Conservation (phyloP, 2,797 vertebrate genomes). For the Pygocentrus nattereri region DNA sequence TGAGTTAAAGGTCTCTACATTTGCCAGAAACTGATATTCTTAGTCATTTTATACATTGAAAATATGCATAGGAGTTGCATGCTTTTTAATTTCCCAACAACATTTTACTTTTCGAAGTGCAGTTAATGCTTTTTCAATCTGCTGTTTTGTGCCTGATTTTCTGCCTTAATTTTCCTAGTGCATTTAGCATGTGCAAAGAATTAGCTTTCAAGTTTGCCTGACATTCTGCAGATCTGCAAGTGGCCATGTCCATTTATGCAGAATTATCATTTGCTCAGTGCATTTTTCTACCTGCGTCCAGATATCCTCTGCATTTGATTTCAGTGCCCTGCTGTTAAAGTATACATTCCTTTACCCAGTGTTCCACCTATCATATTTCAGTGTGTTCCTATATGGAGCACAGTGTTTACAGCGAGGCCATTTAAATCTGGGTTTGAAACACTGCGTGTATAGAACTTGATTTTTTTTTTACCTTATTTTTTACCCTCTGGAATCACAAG, state of each 20-base stretch:
- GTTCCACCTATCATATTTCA: constrained; percentile 25
- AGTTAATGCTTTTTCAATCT: constrained; percentile 58
- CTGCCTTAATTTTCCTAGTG: constrained; percentile 64
- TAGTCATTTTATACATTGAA: constrained; percentile 26
- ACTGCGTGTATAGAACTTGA: constrained; percentile 37
- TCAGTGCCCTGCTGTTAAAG: constrained; percentile 52
- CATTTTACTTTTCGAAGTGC: constrained; percentile 10
- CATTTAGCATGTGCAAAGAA: constrained; percentile 65
- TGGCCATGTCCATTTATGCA: constrained; percentile 17
- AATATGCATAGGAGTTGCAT: constrained; percentile 1
- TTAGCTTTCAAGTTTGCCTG: constrained; percentile 60
- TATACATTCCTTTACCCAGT: constrained; percentile 56
- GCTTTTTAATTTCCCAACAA: background rate
- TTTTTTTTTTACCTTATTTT: constrained; percentile 45
- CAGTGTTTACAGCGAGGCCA: constrained; percentile 48
- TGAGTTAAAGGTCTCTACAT: background rate
- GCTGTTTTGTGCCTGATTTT: constrained; percentile 56
- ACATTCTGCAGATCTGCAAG: constrained; percentile 53
- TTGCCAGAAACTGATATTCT: constrained; percentile 1
- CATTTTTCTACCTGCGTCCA: constrained; percentile 59
- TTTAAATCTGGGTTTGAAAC: constrained; percentile 27
- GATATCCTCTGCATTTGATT: constrained; percentile 42
- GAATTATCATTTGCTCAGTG: constrained; percentile 11
- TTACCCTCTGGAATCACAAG: constrained; percentile 63
- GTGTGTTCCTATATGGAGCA: constrained; percentile 34